These are phyloP conservation scores for Plutomurus gul DNA, from an alignment of 1,140 invertebrate genomes.

Conservation along the genomic window DNA sequence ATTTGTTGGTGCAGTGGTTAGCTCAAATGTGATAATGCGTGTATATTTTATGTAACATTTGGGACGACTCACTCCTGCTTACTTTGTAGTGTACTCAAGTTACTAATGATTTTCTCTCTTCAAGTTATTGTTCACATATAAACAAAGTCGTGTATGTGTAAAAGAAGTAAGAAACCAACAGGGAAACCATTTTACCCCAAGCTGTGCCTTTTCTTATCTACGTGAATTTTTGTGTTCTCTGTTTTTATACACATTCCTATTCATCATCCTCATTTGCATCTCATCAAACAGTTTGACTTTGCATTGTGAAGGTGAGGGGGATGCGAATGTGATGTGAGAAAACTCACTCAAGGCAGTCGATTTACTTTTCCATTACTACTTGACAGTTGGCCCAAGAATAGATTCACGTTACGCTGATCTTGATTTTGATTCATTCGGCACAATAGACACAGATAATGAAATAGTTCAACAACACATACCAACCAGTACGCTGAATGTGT, in stretches of 20 bases:
- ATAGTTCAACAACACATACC: neutral
- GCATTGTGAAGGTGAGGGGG: conserved; percentile 22
- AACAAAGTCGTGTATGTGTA: no score
- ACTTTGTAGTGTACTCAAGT: neutral
- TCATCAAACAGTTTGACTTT: conserved; percentile 10
- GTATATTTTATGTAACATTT: no score
- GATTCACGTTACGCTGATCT: conserved; percentile 22
- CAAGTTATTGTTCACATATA: neutral
- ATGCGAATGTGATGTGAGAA: neutral
- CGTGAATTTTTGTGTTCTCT: neutral
- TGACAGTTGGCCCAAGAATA: conserved; percentile 36
- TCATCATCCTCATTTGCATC: neutral
- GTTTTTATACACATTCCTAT: conserved; percentile 10
- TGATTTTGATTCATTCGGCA: neutral
- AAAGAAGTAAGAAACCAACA: neutral
- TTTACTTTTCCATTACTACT: conserved; percentile 9
- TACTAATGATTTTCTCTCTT: neutral
- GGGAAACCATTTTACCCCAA: conserved; percentile 6
- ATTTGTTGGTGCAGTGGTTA: neutral
- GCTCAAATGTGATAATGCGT: no score
- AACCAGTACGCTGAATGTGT: neutral
- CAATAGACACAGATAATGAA: neutral
- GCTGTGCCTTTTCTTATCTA: neutral
- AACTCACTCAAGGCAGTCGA: neutral
- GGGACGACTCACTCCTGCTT: no score